phyloP scores from a whole-genome alignment of 1,140 invertebrate species.

The Heliconius hewitsoni region DNA sequence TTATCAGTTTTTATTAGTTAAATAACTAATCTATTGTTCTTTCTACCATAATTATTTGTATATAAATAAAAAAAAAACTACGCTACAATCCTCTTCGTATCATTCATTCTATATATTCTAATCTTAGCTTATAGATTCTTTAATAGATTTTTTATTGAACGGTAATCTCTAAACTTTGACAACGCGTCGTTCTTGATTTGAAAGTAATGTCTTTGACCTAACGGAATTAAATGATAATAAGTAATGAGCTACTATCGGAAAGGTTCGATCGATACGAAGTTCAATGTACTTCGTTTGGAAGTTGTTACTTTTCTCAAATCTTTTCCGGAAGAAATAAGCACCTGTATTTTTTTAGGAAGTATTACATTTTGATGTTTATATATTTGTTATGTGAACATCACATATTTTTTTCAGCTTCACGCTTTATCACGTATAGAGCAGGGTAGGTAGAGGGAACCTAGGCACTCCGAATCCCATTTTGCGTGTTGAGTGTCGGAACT shows the following conservation, averaged over 20 bases:
- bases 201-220: conserved; percentile 46
- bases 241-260: conserved; percentile 17
- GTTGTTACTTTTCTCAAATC: not conserved
- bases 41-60: no score
- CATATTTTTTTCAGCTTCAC: no score
- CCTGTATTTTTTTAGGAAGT: not conserved
- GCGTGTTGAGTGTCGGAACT: no score
- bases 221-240: conserved; percentile 44
- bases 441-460: no score
- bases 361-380: not conserved
- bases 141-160: not conserved
- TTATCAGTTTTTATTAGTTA: no score
- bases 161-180: conserved; percentile 28
- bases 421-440: no score
- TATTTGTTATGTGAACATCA: not conserved
- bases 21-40: no score
- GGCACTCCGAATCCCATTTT: no score
- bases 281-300: conserved; percentile 1
- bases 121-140: not conserved
- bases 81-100: no score
- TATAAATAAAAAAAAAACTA: no score
- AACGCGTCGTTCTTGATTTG: conserved; percentile 39
- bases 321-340: not conserved
- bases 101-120: not conserved
- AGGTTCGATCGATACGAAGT: conserved; percentile 11